Evolutionary conservation across 2,888 invertebrate species (phyloP).

Genomic region (Drosophila cognata): DNA sequence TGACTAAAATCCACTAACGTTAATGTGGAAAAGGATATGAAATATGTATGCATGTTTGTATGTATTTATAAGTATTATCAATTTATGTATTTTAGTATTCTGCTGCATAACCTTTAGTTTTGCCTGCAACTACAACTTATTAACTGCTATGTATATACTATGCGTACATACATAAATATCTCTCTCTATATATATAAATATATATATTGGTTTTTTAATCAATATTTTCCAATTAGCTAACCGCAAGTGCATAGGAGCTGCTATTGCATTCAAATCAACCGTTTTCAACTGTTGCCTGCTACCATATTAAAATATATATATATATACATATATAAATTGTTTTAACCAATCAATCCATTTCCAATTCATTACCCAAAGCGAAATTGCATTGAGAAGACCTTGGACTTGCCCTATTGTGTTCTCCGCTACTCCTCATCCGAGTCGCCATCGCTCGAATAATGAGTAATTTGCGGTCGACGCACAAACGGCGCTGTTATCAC

Average conservation of each 20-base stretch:
- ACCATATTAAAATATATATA: conserved; percentile 45
- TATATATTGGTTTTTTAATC: conserved; percentile 35
- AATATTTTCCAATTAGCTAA: conserved; percentile 74
- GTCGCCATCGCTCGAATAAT: conserved; percentile 92
- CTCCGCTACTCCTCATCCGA: conserved; percentile 93
- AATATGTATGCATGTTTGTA: conserved; percentile 52
- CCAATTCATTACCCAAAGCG: conserved; percentile 46
- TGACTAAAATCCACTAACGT: conserved; percentile 78
- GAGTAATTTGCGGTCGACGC: conserved; percentile 85
- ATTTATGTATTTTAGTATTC: conserved; percentile 60
- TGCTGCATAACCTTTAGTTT: conserved; percentile 48
- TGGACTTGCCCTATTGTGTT: conserved; percentile 24
- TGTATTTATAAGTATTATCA: conserved; percentile 35
- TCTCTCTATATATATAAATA: conserved; percentile 24
- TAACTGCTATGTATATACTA: conserved; percentile 43
- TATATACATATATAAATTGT: conserved; percentile 41
- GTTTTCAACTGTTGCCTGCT: conserved; percentile 46
- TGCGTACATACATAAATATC: conserved; percentile 22
- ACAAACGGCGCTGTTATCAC: conserved; percentile 90
- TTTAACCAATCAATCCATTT: conserved; percentile 46
- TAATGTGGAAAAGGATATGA: conserved; percentile 80
- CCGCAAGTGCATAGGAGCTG: conserved; percentile 64
- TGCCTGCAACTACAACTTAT: conserved; percentile 64
- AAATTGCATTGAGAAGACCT: conserved; percentile 47
- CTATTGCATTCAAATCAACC: conserved; percentile 41